Base-by-base conservation (phyloP, 2,888 invertebrate genomes). In the Dicranocentrus wangi region DNA sequence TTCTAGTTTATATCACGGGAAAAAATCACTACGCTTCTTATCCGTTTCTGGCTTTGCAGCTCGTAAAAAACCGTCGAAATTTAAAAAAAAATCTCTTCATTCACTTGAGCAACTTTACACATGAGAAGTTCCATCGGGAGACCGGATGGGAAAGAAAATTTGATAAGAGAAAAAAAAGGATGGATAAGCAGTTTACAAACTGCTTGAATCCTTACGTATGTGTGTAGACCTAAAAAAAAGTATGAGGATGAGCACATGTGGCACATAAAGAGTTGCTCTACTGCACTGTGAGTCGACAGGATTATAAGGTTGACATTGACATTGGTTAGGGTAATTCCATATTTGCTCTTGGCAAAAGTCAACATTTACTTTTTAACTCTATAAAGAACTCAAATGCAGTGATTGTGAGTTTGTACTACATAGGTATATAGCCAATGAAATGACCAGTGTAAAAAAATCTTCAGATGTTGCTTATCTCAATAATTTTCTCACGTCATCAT, bases 291-390 rank as follows among this genome's bases (percentile, higher is more conserved):
- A n/a, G n/a, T n/a, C n/a, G n/a, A n/a, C n/a, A n/a, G n/a, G n/a
- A n/a, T n/a, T 32, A 3, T 47, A n/a, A 47, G 70, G 65, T 66
- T 63, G 79, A 72, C 79, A 79, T 79, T 79, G 79, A 79, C 79
- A 79, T 72, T 79, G 79, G 71, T 47, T 47, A 71, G 66, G 79
- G 66, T 42, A 65, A 32, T 32, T 7, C 10, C 10, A 7, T 32
- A 32, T 78, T 61, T 60, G 63, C 70, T 21, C 58, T 53, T 73
- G 63, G 21, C 55, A 23, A 55, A 55, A 19, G 55, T 23, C 21
- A 55, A 55, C 63, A 65, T 47, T 47, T 13, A 47, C 47, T 47
- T 47, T 5, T 5, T 5, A 47, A 47, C 15, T 17, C 39, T 47
- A 47, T 13, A 15, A 47, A 47, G 5, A 47, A 47, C n/a, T 5